Percentiles rank a stretch among this genome's conserved stretches.
Conservation (phyloP, 2,888 invertebrate species). For the Amiota mariae region DNA sequence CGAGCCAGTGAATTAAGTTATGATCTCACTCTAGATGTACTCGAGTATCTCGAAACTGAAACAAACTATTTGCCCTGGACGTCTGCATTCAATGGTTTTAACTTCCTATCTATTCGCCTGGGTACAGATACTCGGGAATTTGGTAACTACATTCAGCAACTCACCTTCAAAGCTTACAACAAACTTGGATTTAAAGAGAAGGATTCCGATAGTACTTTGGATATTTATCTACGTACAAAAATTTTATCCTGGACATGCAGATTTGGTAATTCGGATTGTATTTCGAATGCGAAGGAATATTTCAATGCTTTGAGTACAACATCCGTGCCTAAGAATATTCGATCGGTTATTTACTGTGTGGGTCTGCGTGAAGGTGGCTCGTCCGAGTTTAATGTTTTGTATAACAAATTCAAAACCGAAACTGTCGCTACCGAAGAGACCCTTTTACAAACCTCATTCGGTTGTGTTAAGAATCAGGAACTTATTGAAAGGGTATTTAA, state of each 20-base stretch:
- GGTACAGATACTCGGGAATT: conserved; percentile 61
- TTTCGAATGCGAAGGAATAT: conserved; percentile 72
- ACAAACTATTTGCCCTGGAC: conserved; percentile 86
- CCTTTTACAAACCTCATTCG: conserved; percentile 79
- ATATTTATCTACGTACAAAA: conserved; percentile 77
- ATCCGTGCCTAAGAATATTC: conserved; percentile 78
- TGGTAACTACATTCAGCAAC: conserved; percentile 72
- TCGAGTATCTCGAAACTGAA: conserved; percentile 81
- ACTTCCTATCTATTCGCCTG: conserved; percentile 68
- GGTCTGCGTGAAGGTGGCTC: conserved; percentile 79
- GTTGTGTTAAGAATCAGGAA: conserved; percentile 77
- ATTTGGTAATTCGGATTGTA: conserved; percentile 77
- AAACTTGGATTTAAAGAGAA: conserved; percentile 75
- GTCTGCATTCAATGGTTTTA: conserved; percentile 76
- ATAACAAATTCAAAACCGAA: conserved; percentile 77
- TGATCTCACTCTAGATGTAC: conserved; percentile 78
- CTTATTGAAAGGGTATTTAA: conserved; percentile 75
- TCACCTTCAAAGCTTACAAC: conserved; percentile 74
- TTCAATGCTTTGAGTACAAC: conserved; percentile 64
- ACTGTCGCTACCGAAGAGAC: conserved; percentile 82
- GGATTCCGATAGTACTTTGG: conserved; percentile 75
- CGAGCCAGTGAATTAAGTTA: conserved; percentile 79
- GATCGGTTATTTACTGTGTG: conserved; percentile 83
- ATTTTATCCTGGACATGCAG: conserved; percentile 80
- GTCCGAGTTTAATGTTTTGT: conserved; percentile 80